These are phyloP conservation scores for Holothuria glaberrima DNA, from an alignment of 35 echinoderm and acorn worm genomes.

Conservation along the genomic window DNA sequence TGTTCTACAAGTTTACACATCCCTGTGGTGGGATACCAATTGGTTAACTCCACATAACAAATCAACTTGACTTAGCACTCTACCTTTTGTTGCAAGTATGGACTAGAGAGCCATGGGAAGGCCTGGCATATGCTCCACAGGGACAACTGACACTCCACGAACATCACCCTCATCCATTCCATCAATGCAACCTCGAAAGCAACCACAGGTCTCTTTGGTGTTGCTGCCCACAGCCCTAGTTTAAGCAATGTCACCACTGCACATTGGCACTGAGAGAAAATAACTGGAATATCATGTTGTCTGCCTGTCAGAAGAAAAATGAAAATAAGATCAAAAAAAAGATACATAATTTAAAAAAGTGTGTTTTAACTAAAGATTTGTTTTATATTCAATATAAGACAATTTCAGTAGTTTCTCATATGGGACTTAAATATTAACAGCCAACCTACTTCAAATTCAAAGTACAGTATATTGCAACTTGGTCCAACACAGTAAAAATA, in stretches of 20 bases:
- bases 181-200: neutral
- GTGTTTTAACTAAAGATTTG: too few species aligned
- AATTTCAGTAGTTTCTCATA: neutral
- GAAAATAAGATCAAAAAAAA: neutral
- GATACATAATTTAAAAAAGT: neutral
- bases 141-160: slow-evolving; percentile 4
- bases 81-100: neutral
- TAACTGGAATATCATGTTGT: slow-evolving; percentile 15
- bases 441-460: too few species aligned
- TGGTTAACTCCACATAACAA: too few species aligned
- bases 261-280: neutral
- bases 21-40: too few species aligned
- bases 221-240: neutral
- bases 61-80: neutral
- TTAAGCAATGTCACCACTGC: neutral
- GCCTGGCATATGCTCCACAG: neutral
- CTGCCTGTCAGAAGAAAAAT: slow-evolving; percentile 15
- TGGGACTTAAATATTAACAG: too few species aligned
- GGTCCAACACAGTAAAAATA: too few species aligned
- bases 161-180: slow-evolving; percentile 13
- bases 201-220: slow-evolving; percentile 1
- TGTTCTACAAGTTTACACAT: too few species aligned
- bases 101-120: neutral
- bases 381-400: too few species aligned
- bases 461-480: too few species aligned